Conservation (phyloP, 1,140 invertebrate species). For the Cydia fagiglandana region DNA sequence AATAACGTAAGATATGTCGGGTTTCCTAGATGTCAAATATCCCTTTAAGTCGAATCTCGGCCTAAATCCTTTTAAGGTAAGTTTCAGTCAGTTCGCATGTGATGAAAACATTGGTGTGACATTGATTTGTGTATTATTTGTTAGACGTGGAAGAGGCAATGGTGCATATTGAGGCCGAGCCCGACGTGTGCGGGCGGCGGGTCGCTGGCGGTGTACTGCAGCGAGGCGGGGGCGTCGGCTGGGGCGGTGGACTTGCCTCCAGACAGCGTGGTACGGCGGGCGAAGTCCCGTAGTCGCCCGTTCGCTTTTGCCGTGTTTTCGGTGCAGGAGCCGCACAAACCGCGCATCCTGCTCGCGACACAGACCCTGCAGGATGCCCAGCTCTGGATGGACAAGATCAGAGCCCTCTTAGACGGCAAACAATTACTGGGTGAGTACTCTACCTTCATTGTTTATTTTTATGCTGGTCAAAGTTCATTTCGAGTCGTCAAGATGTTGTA, state of each 20-base stretch:
- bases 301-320: conserved; percentile 70
- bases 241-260: conserved; percentile 61
- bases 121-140: conserved; percentile 57
- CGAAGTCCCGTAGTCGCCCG: conserved; percentile 65
- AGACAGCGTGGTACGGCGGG: conserved; percentile 62
- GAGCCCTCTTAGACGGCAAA: conserved; percentile 54
- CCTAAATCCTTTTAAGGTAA: conserved; percentile 73
- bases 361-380: conserved; percentile 60
- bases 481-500: background rate
- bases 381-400: conserved; percentile 72
- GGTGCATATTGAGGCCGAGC: conserved; percentile 70
- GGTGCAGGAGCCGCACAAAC: conserved; percentile 59
- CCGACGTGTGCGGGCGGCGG: conserved; percentile 58
- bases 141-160: conserved; percentile 73
- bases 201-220: conserved; percentile 67
- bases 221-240: conserved; percentile 66
- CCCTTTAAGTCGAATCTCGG: conserved; percentile 68
- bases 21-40: conserved; percentile 74
- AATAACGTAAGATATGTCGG: conserved; percentile 56
- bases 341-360: conserved; percentile 63
- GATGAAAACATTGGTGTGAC: conserved; percentile 40
- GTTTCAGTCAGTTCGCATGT: conserved; percentile 38
- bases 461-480: conserved; percentile 39
- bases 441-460: conserved; percentile 51
- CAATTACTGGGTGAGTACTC: conserved; percentile 59